A percentile compares a stretch with the other conserved stretches of the same genome.
phyloP scores from a whole-genome alignment of 2,113 vertebrate species.

The Scolopax mira region DNA sequence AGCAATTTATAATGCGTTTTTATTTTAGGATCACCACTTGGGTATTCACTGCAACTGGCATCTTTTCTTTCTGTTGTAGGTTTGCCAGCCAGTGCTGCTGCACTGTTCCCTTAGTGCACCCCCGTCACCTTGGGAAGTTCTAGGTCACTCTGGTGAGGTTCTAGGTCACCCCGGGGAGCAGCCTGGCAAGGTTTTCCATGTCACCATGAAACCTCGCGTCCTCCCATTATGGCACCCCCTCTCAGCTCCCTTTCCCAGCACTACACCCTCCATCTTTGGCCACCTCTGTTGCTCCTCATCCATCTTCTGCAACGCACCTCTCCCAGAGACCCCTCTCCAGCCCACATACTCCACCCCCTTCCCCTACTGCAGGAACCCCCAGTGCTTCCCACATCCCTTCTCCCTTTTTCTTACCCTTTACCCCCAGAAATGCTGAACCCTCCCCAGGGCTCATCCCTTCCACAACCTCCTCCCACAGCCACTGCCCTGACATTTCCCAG shows the following conservation, averaged over 20 bases:
- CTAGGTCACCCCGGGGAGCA: not conserved
- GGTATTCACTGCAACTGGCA: not conserved
- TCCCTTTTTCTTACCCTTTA: fast-evolving
- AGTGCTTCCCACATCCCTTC: not conserved
- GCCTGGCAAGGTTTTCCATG: not conserved
- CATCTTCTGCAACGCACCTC: not conserved
- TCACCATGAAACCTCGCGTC: fast-evolving
- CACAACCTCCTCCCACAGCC: fast-evolving
- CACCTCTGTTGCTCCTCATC: not conserved
- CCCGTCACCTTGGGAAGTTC: not conserved
- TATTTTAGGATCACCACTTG: not conserved
- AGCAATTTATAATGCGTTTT: not conserved
- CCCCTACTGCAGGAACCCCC: fast-evolving
- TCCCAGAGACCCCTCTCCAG: not conserved
- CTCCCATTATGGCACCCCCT: fast-evolving
- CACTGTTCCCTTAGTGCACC: not conserved
- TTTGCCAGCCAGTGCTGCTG: not conserved
- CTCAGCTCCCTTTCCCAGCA: not conserved
- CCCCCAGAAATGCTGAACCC: not conserved
- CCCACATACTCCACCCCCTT: not conserved
- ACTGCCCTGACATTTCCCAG: not conserved
- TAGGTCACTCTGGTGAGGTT: not conserved
- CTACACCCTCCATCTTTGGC: not conserved
- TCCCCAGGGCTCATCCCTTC: not conserved
- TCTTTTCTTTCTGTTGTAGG: not conserved